Conservation (phyloP, 2,888 invertebrate genomes). For the Phengaris alcon region DNA sequence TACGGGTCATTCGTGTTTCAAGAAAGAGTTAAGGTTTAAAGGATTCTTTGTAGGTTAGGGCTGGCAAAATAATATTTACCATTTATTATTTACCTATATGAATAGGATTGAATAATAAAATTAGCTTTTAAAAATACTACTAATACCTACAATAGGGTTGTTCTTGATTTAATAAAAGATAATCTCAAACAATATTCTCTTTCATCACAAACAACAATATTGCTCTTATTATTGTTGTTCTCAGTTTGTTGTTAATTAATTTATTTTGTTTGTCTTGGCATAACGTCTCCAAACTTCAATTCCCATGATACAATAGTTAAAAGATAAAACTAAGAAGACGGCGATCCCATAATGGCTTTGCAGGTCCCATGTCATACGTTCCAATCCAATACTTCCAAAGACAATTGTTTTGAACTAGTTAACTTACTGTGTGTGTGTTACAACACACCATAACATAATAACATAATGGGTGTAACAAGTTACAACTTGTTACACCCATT, state of each 20-base stretch:
- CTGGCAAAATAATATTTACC: too few species aligned
- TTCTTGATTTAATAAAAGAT: neutral
- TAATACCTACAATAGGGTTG: neutral
- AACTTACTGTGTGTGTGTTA: neutral
- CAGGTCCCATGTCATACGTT: conserved; percentile 9
- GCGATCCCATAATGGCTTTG: conserved; percentile 8
- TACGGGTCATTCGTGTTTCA: neutral
- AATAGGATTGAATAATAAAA: neutral
- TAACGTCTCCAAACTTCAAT: conserved; percentile 14
- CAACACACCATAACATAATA: too few species aligned
- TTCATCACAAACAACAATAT: conserved; percentile 10
- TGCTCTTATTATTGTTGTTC: conserved; percentile 17
- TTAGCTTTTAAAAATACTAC: neutral
- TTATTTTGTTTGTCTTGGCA: conserved; percentile 22
- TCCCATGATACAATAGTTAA: conserved; percentile 23
- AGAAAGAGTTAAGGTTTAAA: neutral
- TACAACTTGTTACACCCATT: too few species aligned
- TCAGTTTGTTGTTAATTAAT: conserved; percentile 24
- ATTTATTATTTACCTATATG: neutral
- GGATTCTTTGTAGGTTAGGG: too few species aligned
- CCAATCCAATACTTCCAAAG: conserved; percentile 16
- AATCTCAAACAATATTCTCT: conserved; percentile 4
- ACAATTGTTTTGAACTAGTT: conserved; percentile 7
- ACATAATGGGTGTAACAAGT: too few species aligned
- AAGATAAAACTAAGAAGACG: conserved; percentile 20